A percentile compares a stretch with the other conserved stretches of the same genome.
phyloP scores from a whole-genome alignment of 2,797 vertebrate species.

The Pangasius larnaudii region DNA sequence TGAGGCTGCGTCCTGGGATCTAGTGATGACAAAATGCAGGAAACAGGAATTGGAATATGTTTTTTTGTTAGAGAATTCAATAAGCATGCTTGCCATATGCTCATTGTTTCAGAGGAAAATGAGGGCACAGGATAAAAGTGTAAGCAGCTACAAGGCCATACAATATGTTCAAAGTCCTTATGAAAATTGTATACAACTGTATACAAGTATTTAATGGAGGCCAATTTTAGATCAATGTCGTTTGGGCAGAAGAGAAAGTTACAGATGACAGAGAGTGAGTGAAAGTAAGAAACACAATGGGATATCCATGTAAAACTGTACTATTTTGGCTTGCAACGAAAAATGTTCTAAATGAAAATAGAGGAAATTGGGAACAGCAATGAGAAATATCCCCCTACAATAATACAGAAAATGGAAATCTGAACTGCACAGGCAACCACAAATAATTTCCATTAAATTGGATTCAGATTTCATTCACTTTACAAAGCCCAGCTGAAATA shows the following conservation, averaged over 20 bases:
- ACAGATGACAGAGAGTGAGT: slow-evolving; percentile 48
- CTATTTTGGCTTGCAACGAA: slow-evolving; percentile 65
- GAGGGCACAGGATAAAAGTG: slow-evolving; percentile 88
- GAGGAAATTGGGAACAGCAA: not conserved
- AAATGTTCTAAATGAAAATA: slow-evolving; percentile 54
- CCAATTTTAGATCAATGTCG: slow-evolving; percentile 81
- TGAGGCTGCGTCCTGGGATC: slow-evolving; percentile 69
- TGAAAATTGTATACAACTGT: slow-evolving; percentile 80
- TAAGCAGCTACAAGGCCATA: slow-evolving; percentile 80
- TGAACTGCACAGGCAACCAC: slow-evolving; percentile 22
- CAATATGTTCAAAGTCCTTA: slow-evolving; percentile 93
- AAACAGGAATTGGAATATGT: slow-evolving; percentile 84
- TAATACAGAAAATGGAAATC: slow-evolving; percentile 6
- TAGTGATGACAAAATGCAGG: slow-evolving; percentile 87
- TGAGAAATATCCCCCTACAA: slow-evolving; percentile 33
- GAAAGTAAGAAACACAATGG: slow-evolving; percentile 60
- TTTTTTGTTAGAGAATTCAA: slow-evolving; percentile 86
- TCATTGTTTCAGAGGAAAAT: slow-evolving; percentile 81
- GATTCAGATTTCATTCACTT: slow-evolving; percentile 19
- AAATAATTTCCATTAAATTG: slow-evolving; percentile 30
- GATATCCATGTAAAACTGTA: slow-evolving; percentile 56
- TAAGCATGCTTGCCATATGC: slow-evolving; percentile 94
- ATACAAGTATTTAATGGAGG: slow-evolving; percentile 72
- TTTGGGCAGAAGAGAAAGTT: slow-evolving; percentile 52
- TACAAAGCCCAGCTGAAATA: not conserved